phyloP scores from a whole-genome alignment of 2,888 invertebrate genomes.

The Glaucopsyche alexis region DNA sequence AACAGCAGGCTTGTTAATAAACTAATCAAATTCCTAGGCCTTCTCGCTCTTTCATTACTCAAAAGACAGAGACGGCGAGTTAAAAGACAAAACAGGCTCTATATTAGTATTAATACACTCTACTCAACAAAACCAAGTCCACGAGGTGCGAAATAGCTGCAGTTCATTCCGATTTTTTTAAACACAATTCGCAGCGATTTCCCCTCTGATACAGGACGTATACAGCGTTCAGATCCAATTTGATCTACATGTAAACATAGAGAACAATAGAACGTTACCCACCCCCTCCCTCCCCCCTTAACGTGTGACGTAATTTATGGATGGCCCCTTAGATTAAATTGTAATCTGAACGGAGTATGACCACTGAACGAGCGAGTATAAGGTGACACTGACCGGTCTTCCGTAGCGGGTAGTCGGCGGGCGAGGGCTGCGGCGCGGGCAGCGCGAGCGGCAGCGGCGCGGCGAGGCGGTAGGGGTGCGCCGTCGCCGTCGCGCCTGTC shows the following conservation, averaged over 20 bases:
- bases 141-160: too few species aligned
- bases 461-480: conserved; percentile 85
- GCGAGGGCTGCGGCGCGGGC: conserved; percentile 61
- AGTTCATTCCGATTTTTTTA: too few species aligned
- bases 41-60: not conserved
- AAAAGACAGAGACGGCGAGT: not conserved
- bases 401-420: conserved; percentile 91
- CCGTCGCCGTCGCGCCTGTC: conserved; percentile 75
- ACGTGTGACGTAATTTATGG: too few species aligned
- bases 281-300: too few species aligned
- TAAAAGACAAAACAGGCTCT: not conserved
- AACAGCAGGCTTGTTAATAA: not conserved
- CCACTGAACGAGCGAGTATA: too few species aligned
- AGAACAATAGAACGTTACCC: too few species aligned
- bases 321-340: too few species aligned
- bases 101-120: conserved; percentile 15
- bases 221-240: too few species aligned
- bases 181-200: too few species aligned
- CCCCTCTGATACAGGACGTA: not conserved
- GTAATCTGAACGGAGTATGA: too few species aligned
- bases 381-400: conserved; percentile 96
- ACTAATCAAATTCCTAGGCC: not conserved
- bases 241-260: too few species aligned
- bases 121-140: not conserved
- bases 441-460: conserved; percentile 75